Percentiles rank a stretch among this genome's conserved stretches.
phyloP scores from a whole-genome alignment of 2,888 invertebrate species.

The Parascotia fuliginaria region DNA sequence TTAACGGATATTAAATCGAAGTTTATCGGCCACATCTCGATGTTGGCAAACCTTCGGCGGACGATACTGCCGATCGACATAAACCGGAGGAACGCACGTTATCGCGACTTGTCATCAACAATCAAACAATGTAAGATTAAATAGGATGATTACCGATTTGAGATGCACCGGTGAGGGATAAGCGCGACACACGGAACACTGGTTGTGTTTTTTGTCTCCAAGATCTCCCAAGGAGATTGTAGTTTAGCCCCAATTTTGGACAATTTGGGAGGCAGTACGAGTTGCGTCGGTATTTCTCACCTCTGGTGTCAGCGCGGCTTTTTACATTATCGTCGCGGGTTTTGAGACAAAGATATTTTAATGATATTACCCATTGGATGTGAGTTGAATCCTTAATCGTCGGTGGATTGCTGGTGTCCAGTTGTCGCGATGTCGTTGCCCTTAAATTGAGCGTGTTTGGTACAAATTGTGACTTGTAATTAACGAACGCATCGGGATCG shows the following conservation, averaged over 20 bases:
- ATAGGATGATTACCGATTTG: conserved; percentile 72
- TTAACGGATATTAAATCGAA: conserved; percentile 85
- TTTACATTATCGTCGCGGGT: conserved; percentile 75
- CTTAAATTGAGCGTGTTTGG: conserved; percentile 79
- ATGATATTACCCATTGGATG: conserved; percentile 83
- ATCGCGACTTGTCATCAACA: conserved; percentile 79
- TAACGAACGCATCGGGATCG: conserved; percentile 71
- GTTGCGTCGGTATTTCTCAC: conserved; percentile 79
- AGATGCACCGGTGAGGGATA: conserved; percentile 58
- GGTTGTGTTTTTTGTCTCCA: conserved; percentile 38
- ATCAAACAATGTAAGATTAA: conserved; percentile 82
- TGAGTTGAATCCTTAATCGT: conserved; percentile 82
- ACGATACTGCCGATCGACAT: conserved; percentile 61
- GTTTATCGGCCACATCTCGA: conserved; percentile 82
- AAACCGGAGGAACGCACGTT: conserved; percentile 68
- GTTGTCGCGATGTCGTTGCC: conserved; percentile 79
- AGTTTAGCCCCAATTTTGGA: conserved; percentile 64
- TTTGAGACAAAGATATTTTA: conserved; percentile 85
- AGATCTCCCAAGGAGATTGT: conserved; percentile 55
- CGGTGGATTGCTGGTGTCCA: conserved; percentile 64
- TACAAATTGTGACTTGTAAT: conserved; percentile 81
- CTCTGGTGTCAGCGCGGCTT: conserved; percentile 73
- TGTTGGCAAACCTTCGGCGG: conserved; percentile 82
- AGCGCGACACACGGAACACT: conserved; percentile 54
- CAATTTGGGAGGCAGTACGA: conserved; percentile 65